Conservation (phyloP, 2,888 invertebrate genomes). For the Cyaniris semiargus region DNA sequence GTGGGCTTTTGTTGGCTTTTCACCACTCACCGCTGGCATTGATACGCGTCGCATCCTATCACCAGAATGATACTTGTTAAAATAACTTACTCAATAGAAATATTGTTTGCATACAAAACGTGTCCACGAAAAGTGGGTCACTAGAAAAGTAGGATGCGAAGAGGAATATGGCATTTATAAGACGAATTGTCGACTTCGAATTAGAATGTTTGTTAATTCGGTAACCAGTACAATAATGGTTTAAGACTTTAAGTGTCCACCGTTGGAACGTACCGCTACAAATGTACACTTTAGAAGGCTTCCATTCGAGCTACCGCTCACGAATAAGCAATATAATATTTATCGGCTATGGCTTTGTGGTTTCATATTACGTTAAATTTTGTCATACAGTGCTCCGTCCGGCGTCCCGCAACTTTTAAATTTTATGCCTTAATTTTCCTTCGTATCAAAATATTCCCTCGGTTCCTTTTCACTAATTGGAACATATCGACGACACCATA, state of each 20-base stretch:
- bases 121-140: background rate
- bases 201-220: background rate
- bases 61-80: background rate
- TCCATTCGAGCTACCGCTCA: background rate
- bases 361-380: background rate
- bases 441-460: background rate
- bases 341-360: background rate
- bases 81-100: background rate
- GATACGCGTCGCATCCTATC: no score
- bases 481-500: background rate
- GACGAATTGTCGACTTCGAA: background rate
- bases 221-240: background rate
- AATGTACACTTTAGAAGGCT: background rate
- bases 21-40: no score
- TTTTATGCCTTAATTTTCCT: no score
- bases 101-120: background rate
- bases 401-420: no score
- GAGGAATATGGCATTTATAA: background rate
- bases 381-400: no score
- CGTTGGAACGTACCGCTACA: background rate
- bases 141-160: background rate
- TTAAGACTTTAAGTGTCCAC: background rate
- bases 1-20: no score
- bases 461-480: background rate
- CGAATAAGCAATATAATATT: background rate